Conservation (phyloP, 2,888 invertebrate species). For the Scrobipalpa atriplicella region DNA sequence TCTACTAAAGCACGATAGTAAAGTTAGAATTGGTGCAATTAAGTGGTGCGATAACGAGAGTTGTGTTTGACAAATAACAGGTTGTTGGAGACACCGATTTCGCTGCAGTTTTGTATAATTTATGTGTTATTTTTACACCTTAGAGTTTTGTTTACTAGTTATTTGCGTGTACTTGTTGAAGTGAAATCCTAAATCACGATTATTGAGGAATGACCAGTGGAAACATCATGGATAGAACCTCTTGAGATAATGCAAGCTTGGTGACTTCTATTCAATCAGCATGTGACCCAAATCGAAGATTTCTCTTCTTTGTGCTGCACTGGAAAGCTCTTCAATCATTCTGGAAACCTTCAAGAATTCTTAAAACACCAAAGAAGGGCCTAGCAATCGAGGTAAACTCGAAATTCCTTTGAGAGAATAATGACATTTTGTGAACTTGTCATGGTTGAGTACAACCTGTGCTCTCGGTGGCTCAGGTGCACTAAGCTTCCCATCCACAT, state of each 20-base stretch:
- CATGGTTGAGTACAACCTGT: conserved; percentile 72
- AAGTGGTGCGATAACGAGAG: conserved; percentile 66
- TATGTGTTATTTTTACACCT: conserved; percentile 62
- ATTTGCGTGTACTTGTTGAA: conserved; percentile 37
- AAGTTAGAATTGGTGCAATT: conserved; percentile 58
- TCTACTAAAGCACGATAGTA: conserved; percentile 46
- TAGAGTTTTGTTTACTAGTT: conserved; percentile 44
- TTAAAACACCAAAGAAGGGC: conserved; percentile 36
- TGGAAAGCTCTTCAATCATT: conserved; percentile 49
- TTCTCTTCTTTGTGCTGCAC: conserved; percentile 75
- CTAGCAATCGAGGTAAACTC: conserved; percentile 34
- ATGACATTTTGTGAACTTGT: conserved; percentile 61
- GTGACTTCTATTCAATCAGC: conserved; percentile 71
- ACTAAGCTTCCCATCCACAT: conserved; percentile 35
- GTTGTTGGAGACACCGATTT: conserved; percentile 81
- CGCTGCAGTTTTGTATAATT: conserved; percentile 65
- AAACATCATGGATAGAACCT: conserved; percentile 36
- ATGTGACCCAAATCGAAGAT: conserved; percentile 82
- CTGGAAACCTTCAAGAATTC: conserved; percentile 40
- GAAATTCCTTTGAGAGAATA: conserved; percentile 44
- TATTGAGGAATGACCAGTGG: conserved; percentile 35
- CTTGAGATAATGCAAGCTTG: conserved; percentile 46
- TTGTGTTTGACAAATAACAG: conserved; percentile 80
- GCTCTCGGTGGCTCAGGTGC: conserved; percentile 69
- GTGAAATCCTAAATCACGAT: conserved; percentile 31